phyloP scores from a whole-genome alignment of 2,888 invertebrate genomes.

The Gryllus longicercus region DNA sequence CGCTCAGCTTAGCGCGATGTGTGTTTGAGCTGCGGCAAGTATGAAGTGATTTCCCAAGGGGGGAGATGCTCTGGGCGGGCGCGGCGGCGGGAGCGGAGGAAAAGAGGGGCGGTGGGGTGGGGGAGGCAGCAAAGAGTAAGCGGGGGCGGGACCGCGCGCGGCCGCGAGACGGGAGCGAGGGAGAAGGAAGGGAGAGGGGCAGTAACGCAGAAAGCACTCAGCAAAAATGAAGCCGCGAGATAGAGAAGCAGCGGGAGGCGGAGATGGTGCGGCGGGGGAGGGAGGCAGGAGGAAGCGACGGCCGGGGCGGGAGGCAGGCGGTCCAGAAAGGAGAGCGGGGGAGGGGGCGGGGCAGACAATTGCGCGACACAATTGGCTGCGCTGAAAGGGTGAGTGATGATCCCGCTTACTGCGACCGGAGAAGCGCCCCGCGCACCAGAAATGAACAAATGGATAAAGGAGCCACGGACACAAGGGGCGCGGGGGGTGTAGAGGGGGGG shows the following conservation, averaged over 20 bases:
- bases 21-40: conserved; percentile 29
- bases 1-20: conserved; percentile 19
- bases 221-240: conserved; percentile 17
- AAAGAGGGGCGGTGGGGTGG: background rate
- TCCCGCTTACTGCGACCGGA: background rate
- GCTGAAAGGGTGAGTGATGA: conserved; percentile 23
- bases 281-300: background rate
- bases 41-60: conserved; percentile 34
- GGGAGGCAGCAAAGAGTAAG: background rate
- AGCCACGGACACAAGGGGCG: too few relatives aligned
- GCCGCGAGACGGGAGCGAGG: background rate
- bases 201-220: background rate
- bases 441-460: background rate
- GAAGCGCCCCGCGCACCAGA: background rate
- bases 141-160: background rate
- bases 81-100: too few relatives aligned
- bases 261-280: background rate
- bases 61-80: background rate
- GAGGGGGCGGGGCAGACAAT: conserved; percentile 28
- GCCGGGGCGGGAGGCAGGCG: background rate
- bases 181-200: background rate
- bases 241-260: background rate
- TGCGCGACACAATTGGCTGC: conserved; percentile 26
- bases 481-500: background rate
- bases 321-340: background rate